Conservation (phyloP, 2,113 vertebrate genomes). For the Tetrao urogallus region DNA sequence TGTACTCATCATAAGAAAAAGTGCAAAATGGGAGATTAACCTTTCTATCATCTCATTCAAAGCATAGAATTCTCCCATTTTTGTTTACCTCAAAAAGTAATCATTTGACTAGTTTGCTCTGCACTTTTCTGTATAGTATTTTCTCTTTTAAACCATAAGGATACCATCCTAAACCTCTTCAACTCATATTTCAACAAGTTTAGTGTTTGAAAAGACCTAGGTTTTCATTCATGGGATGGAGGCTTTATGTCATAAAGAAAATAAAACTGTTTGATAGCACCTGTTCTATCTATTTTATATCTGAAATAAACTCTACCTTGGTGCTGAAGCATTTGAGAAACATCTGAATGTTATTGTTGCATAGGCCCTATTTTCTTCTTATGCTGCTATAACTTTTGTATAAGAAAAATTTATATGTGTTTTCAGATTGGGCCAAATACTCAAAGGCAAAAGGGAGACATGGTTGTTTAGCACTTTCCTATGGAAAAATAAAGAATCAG, state of each 20-base stretch:
- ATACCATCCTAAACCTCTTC: neutral
- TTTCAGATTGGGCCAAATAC: neutral
- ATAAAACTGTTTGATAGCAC: constrained; percentile 59
- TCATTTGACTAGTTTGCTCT: neutral
- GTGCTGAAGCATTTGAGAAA: constrained; percentile 24
- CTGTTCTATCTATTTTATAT: constrained; percentile 64
- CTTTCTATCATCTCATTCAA: neutral
- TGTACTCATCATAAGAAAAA: neutral
- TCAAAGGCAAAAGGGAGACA: neutral
- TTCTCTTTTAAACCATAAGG: neutral
- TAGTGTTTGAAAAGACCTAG: constrained; percentile 34
- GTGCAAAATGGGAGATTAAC: neutral
- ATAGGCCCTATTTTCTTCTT: neutral
- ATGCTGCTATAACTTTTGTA: neutral
- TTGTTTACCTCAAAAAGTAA: neutral
- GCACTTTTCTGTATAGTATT: neutral
- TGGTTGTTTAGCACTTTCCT: neutral
- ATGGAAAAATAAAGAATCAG: neutral
- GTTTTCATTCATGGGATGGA: constrained; percentile 42
- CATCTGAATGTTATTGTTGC: constrained; percentile 30
- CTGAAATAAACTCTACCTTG: constrained; percentile 59
- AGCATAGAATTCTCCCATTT: neutral
- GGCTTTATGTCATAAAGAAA: constrained; percentile 43
- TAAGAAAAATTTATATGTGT: neutral
- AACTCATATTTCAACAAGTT: constrained; percentile 13